phyloP scores from a whole-genome alignment of 2,113 vertebrate species.

The Meriones unguiculatus region DNA sequence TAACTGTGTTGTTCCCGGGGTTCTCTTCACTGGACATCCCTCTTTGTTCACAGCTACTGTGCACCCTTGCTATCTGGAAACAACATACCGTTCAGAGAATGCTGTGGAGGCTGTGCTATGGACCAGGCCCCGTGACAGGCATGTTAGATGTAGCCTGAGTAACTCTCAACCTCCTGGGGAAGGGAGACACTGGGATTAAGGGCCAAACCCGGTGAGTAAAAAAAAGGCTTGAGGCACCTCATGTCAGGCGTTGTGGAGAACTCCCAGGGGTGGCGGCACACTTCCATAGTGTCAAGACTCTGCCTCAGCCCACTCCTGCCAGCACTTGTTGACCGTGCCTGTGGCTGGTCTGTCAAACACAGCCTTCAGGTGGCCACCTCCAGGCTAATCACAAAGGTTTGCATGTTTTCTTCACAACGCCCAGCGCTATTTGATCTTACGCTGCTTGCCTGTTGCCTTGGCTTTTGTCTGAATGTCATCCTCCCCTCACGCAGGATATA shows the following conservation, averaged over 20 bases:
- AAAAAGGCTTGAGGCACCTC: rapidly evolving
- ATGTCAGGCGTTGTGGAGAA: not conserved
- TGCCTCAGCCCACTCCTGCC: not conserved
- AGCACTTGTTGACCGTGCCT: not conserved
- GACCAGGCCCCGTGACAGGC: not conserved
- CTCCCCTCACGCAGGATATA: not conserved
- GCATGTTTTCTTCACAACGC: not conserved
- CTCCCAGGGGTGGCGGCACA: not conserved
- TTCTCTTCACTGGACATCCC: not conserved
- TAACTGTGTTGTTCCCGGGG: not conserved
- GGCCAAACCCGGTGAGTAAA: not conserved
- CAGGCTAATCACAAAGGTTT: not conserved
- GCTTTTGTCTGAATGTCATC: not conserved
- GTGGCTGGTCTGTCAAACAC: not conserved
- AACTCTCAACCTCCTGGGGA: not conserved
- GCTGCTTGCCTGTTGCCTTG: not conserved
- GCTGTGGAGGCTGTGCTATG: not conserved
- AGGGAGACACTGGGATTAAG: not conserved
- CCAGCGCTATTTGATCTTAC: not conserved
- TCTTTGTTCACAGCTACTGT: not conserved
- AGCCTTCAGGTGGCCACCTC: not conserved
- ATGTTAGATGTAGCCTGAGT: not conserved
- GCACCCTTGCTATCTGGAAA: not conserved
- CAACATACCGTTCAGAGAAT: not conserved
- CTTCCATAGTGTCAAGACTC: not conserved